These are phyloP conservation scores for Mustelus asterias DNA, from an alignment of 2,113 vertebrate genomes.

Conservation along the genomic window DNA sequence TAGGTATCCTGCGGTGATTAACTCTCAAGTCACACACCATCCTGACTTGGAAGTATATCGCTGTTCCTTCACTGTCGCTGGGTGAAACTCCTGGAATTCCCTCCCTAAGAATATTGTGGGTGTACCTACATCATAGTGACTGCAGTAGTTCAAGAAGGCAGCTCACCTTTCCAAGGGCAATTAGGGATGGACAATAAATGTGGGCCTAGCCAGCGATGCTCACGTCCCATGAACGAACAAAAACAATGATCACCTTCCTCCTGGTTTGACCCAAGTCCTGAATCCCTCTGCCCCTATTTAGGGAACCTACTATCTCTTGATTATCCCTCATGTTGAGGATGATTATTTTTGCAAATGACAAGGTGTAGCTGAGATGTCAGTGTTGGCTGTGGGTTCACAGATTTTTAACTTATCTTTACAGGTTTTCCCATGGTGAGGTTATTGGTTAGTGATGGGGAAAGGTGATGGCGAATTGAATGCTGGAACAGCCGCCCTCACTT, in stretches of 20 bases:
- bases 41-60: too few relatives aligned
- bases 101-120: too few relatives aligned
- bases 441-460: not conserved
- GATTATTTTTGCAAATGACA: not conserved
- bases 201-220: too few relatives aligned
- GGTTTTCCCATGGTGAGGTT: not conserved
- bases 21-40: too few relatives aligned
- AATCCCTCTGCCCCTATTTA: not conserved
- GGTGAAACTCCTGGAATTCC: too few relatives aligned
- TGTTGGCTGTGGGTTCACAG: not conserved
- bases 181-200: too few relatives aligned
- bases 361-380: not conserved
- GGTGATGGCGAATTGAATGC: not conserved
- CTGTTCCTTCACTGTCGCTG: too few relatives aligned
- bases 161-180: too few relatives aligned
- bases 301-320: not conserved
- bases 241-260: not conserved
- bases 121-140: too few relatives aligned
- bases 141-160: too few relatives aligned
- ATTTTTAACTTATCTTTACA: not conserved
- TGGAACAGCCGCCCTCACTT: not conserved
- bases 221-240: too few relatives aligned
- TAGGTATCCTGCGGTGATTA: too few relatives aligned
- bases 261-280: not conserved
- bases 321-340: not conserved